Evolutionary conservation across 2,113 vertebrate genomes (phyloP), one percentile per base, ranked within the genome.

Genomic region (Polyodon spathula): DNA sequence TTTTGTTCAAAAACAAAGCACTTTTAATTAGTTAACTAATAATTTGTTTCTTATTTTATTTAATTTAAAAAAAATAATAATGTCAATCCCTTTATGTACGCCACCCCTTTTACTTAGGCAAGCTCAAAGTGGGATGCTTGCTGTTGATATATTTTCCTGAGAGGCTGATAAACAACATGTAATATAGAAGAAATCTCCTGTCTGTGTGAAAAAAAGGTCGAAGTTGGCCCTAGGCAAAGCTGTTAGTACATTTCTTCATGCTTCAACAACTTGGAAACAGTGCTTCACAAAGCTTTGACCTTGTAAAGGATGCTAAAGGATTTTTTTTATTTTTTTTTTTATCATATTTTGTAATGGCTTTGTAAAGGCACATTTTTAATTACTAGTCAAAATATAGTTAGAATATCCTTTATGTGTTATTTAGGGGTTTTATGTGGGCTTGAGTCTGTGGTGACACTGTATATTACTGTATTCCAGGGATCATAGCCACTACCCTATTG

Each of bases 211-310:
- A 55, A 55, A 81, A 81, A 84, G 82, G 77, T 75, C 81, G 76
- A 74, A 73, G 69, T 65, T 78, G 72, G 74, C 77, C 76, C 69
- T 71, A 71, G 70, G 83, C 78, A 59, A 78, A 79, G 71, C 72
- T 75, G 76, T 78, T 77, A 76, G 78, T 37, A 15, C 27, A 63
- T 61, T 71, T 66, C 70, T 81, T 82, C 74, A 81, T 74, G 73
- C 73, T 80, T 70, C 65, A 71, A 67, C 75, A 76, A 67, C 73
- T 72, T 80, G 74, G 75, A 75, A 81, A 78, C 72, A 78, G 68
- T 78, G 63, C 59, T 74, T 76, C 70, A 63, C 58, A 73, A 37
- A 37, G 53, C 16, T 27, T 12, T 55, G 53, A 78, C 66, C 71
- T 71, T 73, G 37, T 54, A n/a, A 55, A 46, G 60, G 66, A 52